phyloP scores from a whole-genome alignment of 2,113 vertebrate genomes.

The Lathamus discolor region DNA sequence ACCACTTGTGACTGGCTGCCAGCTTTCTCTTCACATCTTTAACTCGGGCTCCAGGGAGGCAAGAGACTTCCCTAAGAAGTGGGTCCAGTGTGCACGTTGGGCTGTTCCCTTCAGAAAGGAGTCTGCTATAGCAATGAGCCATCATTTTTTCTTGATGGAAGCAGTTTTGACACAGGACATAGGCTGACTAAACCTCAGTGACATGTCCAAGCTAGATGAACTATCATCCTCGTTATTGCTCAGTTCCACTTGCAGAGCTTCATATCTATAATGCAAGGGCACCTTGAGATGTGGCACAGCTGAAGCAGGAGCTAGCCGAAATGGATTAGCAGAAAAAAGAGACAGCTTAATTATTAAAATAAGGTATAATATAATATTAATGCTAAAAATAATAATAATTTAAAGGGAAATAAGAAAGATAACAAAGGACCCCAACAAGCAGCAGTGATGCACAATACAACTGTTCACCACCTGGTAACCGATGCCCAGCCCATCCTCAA shows the following conservation, averaged over 20 bases:
- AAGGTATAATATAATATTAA: neutral
- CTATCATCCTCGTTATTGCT: neutral
- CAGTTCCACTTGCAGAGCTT: neutral
- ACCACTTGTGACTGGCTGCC: neutral
- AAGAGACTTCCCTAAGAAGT: neutral
- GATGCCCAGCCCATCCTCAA: neutral
- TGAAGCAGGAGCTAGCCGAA: neutral
- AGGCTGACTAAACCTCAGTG: neutral
- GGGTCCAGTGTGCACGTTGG: neutral
- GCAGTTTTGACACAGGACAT: neutral
- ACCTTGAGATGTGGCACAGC: neutral
- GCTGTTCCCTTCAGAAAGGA: neutral
- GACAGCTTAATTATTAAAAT: neutral
- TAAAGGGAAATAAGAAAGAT: neutral
- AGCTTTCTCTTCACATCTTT: neutral
- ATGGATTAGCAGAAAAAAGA: neutral
- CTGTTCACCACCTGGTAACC: neutral
- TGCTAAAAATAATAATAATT: neutral
- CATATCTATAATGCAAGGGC: neutral
- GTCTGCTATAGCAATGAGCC: neutral
- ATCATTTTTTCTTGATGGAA: neutral
- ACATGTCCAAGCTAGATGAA: neutral
- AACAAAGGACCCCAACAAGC: neutral
- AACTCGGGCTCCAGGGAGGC: neutral
- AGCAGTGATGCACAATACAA: neutral